These are phyloP conservation scores for Tortrix viridana DNA, from an alignment of 2,888 invertebrate genomes.

Conservation along the genomic window DNA sequence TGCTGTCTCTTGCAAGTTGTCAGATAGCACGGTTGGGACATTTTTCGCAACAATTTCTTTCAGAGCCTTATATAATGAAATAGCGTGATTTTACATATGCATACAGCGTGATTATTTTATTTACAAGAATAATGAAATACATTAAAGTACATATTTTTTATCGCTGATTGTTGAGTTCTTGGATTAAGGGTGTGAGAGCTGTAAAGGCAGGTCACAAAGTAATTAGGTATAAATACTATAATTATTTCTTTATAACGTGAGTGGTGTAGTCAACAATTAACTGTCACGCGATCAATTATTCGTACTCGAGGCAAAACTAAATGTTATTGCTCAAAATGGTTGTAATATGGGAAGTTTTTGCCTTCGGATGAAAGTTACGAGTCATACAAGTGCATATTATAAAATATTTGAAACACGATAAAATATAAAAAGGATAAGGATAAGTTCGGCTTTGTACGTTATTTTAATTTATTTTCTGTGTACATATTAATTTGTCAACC, in stretches of 20 bases:
- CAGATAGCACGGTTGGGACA: no score
- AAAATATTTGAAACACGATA: no score
- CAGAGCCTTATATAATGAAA: no score
- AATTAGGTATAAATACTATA: constrained; percentile 16
- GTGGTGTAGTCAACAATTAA: constrained; percentile 22
- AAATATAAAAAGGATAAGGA: no score
- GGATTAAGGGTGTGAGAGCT: constrained; percentile 15
- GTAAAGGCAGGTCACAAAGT: constrained; percentile 25
- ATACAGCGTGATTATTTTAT: constrained; percentile 11
- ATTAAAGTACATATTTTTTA: constrained; percentile 6
- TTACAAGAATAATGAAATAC: constrained; percentile 6
- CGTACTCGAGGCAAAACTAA: constrained; percentile 27
- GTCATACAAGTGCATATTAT: no score
- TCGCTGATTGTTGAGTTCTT: constrained; percentile 4
- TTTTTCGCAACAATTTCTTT: no score
- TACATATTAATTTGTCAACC: no score
- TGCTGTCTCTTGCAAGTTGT: no score
- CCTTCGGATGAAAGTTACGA: no score
- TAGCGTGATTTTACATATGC: no score
- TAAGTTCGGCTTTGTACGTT: no score
- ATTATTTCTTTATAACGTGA: constrained; percentile 20
- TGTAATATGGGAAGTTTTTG: constrained; percentile 5
- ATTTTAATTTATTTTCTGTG: no score
- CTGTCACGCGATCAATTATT: constrained; percentile 36
- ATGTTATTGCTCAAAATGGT: constrained; percentile 30